Percentiles rank a stretch among this genome's conserved stretches.
Conservation (phyloP, 2,888 invertebrate genomes). For the Hirtodrosophila confusa region DNA sequence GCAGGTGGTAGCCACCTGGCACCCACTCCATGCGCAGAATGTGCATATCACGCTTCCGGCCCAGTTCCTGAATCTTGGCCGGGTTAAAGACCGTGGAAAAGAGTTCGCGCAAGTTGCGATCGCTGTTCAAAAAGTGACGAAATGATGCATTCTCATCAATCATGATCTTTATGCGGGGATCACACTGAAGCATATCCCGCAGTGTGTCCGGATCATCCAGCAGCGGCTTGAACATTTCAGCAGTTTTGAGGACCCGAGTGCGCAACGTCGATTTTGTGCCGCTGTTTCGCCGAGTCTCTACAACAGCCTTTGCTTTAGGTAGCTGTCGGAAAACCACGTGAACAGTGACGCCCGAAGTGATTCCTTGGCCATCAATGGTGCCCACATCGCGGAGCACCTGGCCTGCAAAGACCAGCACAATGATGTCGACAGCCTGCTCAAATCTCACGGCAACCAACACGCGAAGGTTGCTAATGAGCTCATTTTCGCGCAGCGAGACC, state of each 20-base stretch:
- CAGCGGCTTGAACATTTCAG: slow-evolving; percentile 10
- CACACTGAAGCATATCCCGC: slow-evolving; percentile 36
- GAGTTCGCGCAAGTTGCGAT: slow-evolving; percentile 53
- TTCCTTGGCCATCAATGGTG: slow-evolving; percentile 59
- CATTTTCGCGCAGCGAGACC: slow-evolving; percentile 57
- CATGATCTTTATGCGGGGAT: slow-evolving; percentile 31
- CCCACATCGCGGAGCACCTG: slow-evolving; percentile 56
- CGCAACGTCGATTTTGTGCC: background rate
- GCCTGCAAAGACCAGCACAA: slow-evolving; percentile 60
- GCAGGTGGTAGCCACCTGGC: slow-evolving; percentile 37
- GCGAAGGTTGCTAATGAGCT: slow-evolving; percentile 59
- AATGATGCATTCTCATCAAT: slow-evolving; percentile 38
- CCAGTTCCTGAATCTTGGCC: slow-evolving; percentile 50
- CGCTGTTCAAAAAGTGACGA: slow-evolving; percentile 48
- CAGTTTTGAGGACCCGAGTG: background rate
- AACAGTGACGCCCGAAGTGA: slow-evolving; percentile 60
- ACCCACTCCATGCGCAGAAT: slow-evolving; percentile 54
- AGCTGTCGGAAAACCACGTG: slow-evolving; percentile 52
- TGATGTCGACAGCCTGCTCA: slow-evolving; percentile 36
- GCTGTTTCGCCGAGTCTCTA: background rate
- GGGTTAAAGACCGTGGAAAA: slow-evolving; percentile 37
- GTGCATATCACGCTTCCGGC: slow-evolving; percentile 50
- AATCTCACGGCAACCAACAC: slow-evolving; percentile 63
- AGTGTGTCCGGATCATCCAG: slow-evolving; percentile 31
- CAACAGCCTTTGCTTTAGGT: background rate